Percentiles rank a stretch among this genome's conserved stretches.
These are phyloP conservation scores for Falco punctatus DNA, from an alignment of 2,113 vertebrate species.

Conservation along the genomic window DNA sequence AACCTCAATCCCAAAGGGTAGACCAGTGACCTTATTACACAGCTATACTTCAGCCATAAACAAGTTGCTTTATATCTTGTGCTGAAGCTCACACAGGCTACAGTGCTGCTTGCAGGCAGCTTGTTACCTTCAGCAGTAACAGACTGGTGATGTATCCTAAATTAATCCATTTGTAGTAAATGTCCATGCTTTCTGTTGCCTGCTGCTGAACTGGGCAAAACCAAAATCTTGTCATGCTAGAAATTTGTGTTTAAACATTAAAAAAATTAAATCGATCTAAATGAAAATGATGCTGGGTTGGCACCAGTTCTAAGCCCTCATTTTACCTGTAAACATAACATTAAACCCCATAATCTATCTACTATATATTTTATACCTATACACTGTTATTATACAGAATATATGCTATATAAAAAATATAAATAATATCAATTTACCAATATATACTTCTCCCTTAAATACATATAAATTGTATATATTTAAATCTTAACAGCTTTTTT, in stretches of 20 bases:
- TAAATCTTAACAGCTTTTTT: neutral
- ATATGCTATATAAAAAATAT: neutral
- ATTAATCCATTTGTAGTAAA: neutral
- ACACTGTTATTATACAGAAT: neutral
- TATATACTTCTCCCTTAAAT: neutral
- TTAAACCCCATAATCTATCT: neutral
- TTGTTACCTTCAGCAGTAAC: neutral
- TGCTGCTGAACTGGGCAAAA: neutral
- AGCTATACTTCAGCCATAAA: neutral
- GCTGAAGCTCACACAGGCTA: neutral
- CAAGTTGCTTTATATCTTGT: neutral
- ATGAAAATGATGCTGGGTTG: neutral
- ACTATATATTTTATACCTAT: neutral
- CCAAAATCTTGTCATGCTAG: neutral
- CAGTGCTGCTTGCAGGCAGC: neutral
- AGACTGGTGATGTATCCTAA: neutral
- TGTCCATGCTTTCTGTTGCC: neutral
- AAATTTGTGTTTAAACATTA: neutral
- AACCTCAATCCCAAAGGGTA: conserved; percentile 1
- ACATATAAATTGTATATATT: neutral
- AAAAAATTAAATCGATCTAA: neutral
- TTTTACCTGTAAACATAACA: neutral
- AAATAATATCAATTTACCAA: neutral
- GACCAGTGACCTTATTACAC: neutral
- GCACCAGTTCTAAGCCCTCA: neutral